Conservation (phyloP, 1,140 invertebrate genomes). For the Drosophila suzukii region DNA sequence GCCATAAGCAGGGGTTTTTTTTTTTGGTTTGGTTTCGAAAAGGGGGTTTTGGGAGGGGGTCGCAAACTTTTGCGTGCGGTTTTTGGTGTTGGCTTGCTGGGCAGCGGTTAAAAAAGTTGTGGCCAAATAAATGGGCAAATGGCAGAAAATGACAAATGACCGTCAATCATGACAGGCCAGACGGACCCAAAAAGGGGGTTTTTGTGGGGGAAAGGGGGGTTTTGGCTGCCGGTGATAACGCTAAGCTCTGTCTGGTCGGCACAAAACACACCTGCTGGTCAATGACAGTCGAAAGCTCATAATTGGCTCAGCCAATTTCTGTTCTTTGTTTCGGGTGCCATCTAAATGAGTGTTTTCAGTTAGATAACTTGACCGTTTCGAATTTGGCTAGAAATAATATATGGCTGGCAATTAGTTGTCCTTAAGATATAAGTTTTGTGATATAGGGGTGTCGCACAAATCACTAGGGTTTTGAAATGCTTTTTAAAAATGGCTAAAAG, state of each 20-base stretch:
- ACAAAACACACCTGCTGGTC: constrained; percentile 68
- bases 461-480: too few species aligned
- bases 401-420: constrained; percentile 30
- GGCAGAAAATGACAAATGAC: constrained; percentile 83
- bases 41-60: neutral
- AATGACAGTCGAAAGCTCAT: constrained; percentile 74
- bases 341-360: constrained; percentile 71
- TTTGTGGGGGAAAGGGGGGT: neutral
- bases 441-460: too few species aligned
- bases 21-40: neutral
- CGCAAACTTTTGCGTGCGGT: constrained; percentile 71
- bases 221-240: constrained; percentile 46
- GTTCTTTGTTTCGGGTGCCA: constrained; percentile 26
- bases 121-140: constrained; percentile 79
- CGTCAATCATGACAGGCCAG: constrained; percentile 84
- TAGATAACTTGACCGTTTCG: constrained; percentile 60
- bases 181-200: constrained; percentile 10
- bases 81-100: constrained; percentile 54
- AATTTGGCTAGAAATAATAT: constrained; percentile 39
- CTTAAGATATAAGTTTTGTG: constrained; percentile 12
- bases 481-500: too few species aligned
- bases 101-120: constrained; percentile 74
- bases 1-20: constrained; percentile 67
- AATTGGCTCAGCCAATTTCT: constrained; percentile 46
- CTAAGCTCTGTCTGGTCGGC: constrained; percentile 69